Evolutionary conservation across 2,797 vertebrate species (phyloP), one percentile per base, ranked within the genome.

Genomic region (Hoplostethus atlanticus): DNA sequence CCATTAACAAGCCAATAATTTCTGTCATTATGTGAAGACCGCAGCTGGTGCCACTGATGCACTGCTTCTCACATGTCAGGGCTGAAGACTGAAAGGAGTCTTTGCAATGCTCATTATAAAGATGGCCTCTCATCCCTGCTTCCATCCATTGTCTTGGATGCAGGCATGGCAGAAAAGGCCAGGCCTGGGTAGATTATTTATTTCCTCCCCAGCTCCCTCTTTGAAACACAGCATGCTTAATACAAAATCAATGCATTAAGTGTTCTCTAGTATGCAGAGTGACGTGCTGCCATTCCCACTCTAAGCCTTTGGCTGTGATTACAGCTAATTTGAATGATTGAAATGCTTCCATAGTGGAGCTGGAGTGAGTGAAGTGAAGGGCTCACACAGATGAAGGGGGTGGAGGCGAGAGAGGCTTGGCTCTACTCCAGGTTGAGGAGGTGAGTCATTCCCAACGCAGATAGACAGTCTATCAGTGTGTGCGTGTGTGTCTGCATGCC

Each of bases 301-400:
- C 83, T 56, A 48, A 83, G 88, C 87, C 84, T 86, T 87, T 84
- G 87, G 89, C 88, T 92, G 87, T 91, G 92, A 93, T 92, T 91
- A 91, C 83, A 78, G 80, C 89, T 92, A 91, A 93, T 93, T 92
- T 91, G 85, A 92, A 92, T 93, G 90, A 93, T 91, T 93, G 90
- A 93, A 92, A 93, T 89, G 89, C 86, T 91, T 87, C 89, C 79
- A 85, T 84, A 82, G 85, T 87, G 87, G 86, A 85, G 80, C 79
- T 70, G 78, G 84, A 91, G 88, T 92, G 84, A 89, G 88, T 91
- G 84, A 89, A 91, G 89, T 88, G 89, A 91, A 91, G 87, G 89
- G 83, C 86, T 87, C 88, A 86, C 89, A 81, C 86, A 90, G 88
- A 91, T 90, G 80, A 91, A 90, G 86, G 89, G 89, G 89, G 90